A percentile compares a stretch with the other conserved stretches of the same genome.
These are phyloP conservation scores for Piezodorus guildinii DNA, from an alignment of 1,140 invertebrate species.

Conservation along the genomic window DNA sequence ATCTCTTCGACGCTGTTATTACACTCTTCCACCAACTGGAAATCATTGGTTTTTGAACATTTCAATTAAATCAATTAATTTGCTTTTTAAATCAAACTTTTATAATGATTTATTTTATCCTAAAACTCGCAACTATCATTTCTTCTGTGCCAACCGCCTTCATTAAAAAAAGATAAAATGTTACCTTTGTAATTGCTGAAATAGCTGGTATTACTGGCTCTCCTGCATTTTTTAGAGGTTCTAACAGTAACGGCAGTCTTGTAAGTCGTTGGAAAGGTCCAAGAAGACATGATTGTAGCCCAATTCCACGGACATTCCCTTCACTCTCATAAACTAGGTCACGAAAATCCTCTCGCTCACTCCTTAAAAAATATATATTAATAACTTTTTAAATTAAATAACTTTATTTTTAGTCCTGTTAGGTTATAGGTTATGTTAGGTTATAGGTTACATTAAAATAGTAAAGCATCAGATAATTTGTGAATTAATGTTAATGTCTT, in stretches of 20 bases:
- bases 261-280: slow-evolving; percentile 23
- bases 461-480: no score
- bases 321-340: background rate
- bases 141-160: no score
- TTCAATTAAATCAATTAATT: no score
- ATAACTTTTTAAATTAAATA: no score
- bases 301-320: background rate
- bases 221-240: background rate
- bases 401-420: no score
- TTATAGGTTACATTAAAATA: no score
- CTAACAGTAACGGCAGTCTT: slow-evolving; percentile 21
- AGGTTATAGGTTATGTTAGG: no score
- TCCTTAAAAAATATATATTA: background rate
- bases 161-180: no score
- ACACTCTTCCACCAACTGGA: slow-evolving; percentile 7
- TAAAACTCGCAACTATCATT: no score
- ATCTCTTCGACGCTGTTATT: background rate
- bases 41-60: background rate
- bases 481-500: no score
- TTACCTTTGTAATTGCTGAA: slow-evolving; percentile 19
- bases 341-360: background rate
- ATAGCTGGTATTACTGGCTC: slow-evolving; percentile 6
- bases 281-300: slow-evolving; percentile 19
- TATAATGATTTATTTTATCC: no score
- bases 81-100: no score